Conservation (phyloP, 2,113 vertebrate species). For the Gobio gobio region DNA sequence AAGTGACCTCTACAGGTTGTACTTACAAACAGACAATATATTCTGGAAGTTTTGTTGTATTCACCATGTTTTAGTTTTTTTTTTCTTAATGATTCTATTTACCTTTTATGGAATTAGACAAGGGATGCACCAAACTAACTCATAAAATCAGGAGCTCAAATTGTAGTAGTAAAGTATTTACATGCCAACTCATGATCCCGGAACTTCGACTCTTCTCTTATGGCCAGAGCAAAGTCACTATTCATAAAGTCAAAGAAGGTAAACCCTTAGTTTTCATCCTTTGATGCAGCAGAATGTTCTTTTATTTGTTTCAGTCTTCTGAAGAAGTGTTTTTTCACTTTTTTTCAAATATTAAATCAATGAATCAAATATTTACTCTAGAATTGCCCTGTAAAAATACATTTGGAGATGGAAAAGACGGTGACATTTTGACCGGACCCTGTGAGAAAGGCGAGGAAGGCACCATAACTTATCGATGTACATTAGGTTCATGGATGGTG, state of each 20-base stretch:
- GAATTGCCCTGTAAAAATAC: background rate
- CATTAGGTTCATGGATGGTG: background rate
- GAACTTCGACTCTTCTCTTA: background rate
- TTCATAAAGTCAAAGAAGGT: background rate
- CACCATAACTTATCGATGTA: background rate
- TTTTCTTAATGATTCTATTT: background rate
- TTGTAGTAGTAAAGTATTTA: rapidly evolving
- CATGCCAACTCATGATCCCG: background rate
- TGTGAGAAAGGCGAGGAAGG: constrained; percentile 29
- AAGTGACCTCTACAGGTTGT: background rate
- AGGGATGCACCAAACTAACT: background rate
- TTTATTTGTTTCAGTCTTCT: background rate
- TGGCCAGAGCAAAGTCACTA: background rate
- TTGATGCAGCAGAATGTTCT: background rate
- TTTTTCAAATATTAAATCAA: background rate
- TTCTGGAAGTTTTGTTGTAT: background rate
- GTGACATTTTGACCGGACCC: rapidly evolving
- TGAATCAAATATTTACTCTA: background rate
- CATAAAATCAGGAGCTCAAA: background rate
- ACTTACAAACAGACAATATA: background rate
- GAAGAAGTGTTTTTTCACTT: background rate
- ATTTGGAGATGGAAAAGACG: constrained; percentile 17
- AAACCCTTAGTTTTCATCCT: background rate
- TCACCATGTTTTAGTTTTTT: too few relatives aligned
- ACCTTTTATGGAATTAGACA: background rate